phyloP scores from a whole-genome alignment of 2,888 invertebrate genomes.

The Diarsia mendica region DNA sequence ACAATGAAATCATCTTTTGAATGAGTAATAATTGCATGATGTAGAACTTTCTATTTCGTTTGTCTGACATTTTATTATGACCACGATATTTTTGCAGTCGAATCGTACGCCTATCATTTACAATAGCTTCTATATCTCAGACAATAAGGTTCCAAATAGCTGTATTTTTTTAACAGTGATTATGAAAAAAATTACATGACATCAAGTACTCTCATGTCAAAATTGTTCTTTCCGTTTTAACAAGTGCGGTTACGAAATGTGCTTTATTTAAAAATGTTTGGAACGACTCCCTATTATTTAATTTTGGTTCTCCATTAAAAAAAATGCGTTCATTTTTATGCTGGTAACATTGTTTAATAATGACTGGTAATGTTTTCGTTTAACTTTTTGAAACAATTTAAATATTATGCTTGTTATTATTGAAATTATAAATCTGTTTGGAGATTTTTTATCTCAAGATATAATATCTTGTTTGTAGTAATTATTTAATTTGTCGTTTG shows the following conservation, averaged over 20 bases:
- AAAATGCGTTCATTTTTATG: constrained; percentile 31
- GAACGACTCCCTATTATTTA: constrained; percentile 61
- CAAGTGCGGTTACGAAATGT: constrained; percentile 74
- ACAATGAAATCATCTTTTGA: constrained; percentile 67
- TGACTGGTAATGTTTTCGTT: constrained; percentile 47
- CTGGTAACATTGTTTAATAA: constrained; percentile 45
- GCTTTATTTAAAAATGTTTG: constrained; percentile 73
- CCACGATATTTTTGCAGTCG: constrained; percentile 49
- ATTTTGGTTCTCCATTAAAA: constrained; percentile 65
- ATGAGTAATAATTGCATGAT: constrained; percentile 72
- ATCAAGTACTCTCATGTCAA: constrained; percentile 77
- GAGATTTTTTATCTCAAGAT: constrained; percentile 23
- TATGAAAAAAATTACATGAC: constrained; percentile 69
- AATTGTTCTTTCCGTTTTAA: constrained; percentile 72
- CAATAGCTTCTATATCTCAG: constrained; percentile 32
- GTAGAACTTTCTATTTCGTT: constrained; percentile 81
- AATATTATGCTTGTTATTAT: constrained; percentile 37
- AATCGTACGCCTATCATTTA: not conserved
- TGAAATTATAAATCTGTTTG: constrained; percentile 39
- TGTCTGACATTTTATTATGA: constrained; percentile 71
- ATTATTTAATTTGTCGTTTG: constrained; percentile 16
- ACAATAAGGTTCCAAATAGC: constrained; percentile 57
- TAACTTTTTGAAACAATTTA: constrained; percentile 40
- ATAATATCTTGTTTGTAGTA: constrained; percentile 8
- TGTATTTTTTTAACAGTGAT: not conserved